These are phyloP conservation scores for Lethenteron reissneri DNA, from an alignment of 2,113 vertebrate genomes.

Conservation along the genomic window DNA sequence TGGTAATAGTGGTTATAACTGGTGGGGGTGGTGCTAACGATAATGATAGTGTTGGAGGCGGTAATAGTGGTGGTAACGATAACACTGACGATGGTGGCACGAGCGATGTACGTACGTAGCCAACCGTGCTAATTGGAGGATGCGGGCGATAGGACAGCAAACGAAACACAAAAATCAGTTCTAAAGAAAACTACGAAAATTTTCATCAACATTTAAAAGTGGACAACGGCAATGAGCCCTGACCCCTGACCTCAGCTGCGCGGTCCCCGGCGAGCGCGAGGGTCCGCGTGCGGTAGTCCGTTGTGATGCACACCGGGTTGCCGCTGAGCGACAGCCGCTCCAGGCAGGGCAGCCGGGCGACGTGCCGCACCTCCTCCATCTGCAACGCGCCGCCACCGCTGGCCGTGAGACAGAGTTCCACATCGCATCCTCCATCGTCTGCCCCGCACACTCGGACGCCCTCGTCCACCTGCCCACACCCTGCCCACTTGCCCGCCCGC, in stretches of 20 bases:
- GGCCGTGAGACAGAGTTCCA: background rate
- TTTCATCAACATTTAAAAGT: too few relatives aligned
- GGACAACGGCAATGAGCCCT: too few relatives aligned
- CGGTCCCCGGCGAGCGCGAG: constrained; percentile 82
- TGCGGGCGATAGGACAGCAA: too few relatives aligned
- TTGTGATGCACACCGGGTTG: constrained; percentile 78
- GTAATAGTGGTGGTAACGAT: too few relatives aligned
- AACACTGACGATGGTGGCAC: too few relatives aligned
- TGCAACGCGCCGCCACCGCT: constrained; percentile 17
- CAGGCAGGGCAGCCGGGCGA: constrained; percentile 58
- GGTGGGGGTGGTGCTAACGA: too few relatives aligned
- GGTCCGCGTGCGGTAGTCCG: constrained; percentile 87
- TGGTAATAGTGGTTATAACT: too few relatives aligned
- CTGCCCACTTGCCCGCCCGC: background rate
- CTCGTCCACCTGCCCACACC: background rate
- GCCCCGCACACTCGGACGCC: background rate
- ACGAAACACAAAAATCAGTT: too few relatives aligned
- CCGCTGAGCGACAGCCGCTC: constrained; percentile 47
- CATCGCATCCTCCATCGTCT: background rate
- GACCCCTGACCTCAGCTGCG: constrained; percentile 56
- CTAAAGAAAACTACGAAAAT: too few relatives aligned
- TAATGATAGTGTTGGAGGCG: too few relatives aligned
- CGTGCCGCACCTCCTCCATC: constrained; percentile 62
- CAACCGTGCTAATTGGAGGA: too few relatives aligned
- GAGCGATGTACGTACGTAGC: too few relatives aligned